These are phyloP conservation scores for Anthoscopus minutus DNA, from an alignment of 2,113 vertebrate species.

Conservation along the genomic window DNA sequence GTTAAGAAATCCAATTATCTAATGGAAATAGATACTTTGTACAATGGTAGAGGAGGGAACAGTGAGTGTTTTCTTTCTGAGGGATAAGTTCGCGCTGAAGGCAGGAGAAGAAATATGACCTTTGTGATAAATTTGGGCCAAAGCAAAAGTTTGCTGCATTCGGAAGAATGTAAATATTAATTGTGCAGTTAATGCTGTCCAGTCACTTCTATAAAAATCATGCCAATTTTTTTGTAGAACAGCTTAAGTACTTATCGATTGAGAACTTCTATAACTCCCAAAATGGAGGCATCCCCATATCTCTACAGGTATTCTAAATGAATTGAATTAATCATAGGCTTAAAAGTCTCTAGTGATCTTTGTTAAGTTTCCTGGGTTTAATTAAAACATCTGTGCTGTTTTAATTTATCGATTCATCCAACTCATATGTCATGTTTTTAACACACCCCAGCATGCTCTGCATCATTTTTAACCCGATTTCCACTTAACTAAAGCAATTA, in stretches of 20 bases:
- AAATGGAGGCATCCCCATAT: slow-evolving; percentile 74
- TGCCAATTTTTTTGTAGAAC: slow-evolving; percentile 42
- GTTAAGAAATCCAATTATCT: neutral
- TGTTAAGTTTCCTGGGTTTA: slow-evolving; percentile 82
- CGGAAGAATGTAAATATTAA: slow-evolving; percentile 54
- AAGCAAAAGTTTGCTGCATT: neutral
- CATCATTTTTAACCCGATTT: slow-evolving; percentile 85
- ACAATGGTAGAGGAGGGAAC: neutral
- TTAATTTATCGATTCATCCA: slow-evolving; percentile 85
- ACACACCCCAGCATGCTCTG: slow-evolving; percentile 82
- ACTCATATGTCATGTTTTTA: slow-evolving; percentile 86
- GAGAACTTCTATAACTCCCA: slow-evolving; percentile 74
- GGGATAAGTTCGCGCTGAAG: neutral
- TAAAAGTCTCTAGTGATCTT: slow-evolving; percentile 82
- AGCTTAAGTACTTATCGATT: slow-evolving; percentile 73
- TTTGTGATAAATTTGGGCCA: neutral
- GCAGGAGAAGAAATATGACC: neutral
- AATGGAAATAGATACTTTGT: neutral
- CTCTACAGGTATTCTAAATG: slow-evolving; percentile 85
- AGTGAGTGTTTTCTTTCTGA: neutral
- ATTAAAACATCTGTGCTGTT: slow-evolving; percentile 88
- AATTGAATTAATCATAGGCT: slow-evolving; percentile 86
- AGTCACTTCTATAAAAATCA: slow-evolving; percentile 31
- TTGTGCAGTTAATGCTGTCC: slow-evolving; percentile 47
- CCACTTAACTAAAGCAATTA: slow-evolving; percentile 88